Conservation (phyloP, 1,140 invertebrate species). For the Drosophila quadrilineata region DNA sequence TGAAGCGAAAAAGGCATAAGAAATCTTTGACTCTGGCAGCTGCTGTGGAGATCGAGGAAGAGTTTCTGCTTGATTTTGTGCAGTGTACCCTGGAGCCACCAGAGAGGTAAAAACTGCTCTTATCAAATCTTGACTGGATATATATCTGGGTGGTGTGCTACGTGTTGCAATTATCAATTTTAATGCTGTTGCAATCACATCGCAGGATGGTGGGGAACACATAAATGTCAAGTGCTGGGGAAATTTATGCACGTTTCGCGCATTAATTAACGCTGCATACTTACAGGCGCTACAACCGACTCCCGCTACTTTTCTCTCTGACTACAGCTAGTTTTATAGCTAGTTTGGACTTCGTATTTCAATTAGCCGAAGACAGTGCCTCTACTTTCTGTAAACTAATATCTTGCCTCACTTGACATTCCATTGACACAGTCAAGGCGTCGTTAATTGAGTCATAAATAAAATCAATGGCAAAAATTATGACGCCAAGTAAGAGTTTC, state of each 20-base stretch:
- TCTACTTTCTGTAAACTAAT: constrained; percentile 57
- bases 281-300: constrained; percentile 14
- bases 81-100: constrained; percentile 69
- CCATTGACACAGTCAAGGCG: neutral
- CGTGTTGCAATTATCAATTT: constrained; percentile 75
- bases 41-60: constrained; percentile 39
- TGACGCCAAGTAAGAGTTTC: too few relatives aligned
- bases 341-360: constrained; percentile 36
- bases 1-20: constrained; percentile 15
- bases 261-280: constrained; percentile 70
- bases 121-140: neutral
- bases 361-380: constrained; percentile 28
- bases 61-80: constrained; percentile 72
- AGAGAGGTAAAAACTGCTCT: constrained; percentile 48
- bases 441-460: constrained; percentile 72
- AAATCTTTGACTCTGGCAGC: constrained; percentile 15
- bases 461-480: constrained; percentile 49
- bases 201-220: constrained; percentile 31
- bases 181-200: constrained; percentile 49
- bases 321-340: constrained; percentile 1
- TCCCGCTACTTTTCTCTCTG: neutral
- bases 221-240: constrained; percentile 70
- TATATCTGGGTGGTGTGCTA: constrained; percentile 39
- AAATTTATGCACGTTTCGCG: constrained; percentile 74
- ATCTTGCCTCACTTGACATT: constrained; percentile 34